Percentiles rank a stretch among this genome's conserved stretches.
phyloP scores from a whole-genome alignment of 2,113 vertebrate genomes.

The Lichenostomus cassidix region DNA sequence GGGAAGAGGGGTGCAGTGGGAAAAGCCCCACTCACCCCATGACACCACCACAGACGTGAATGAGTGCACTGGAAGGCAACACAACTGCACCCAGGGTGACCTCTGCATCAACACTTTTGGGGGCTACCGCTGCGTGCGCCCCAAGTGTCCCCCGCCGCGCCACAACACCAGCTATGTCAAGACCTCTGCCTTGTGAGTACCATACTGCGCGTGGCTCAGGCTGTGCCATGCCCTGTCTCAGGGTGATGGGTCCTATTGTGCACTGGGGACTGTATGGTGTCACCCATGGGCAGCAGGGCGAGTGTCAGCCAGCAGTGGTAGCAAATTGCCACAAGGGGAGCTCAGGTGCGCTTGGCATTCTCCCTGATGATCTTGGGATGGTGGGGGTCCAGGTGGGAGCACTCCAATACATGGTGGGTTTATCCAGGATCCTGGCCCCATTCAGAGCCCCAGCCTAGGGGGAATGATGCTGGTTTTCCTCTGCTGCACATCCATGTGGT shows the following conservation, averaged over 20 bases:
- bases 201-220: fast-evolving
- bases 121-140: slow-evolving; percentile 79
- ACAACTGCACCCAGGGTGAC: slow-evolving; percentile 82
- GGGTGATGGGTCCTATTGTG: background rate
- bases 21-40: fast-evolving
- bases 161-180: slow-evolving; percentile 83
- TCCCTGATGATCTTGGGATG: background rate
- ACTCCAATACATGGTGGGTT: background rate
- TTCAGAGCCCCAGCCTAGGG: background rate
- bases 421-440: background rate
- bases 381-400: background rate
- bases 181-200: slow-evolving; percentile 83
- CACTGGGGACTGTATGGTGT: fast-evolving
- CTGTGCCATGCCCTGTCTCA: fast-evolving
- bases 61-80: slow-evolving; percentile 79
- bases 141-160: slow-evolving; percentile 78
- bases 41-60: slow-evolving; percentile 76
- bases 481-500: background rate
- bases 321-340: background rate
- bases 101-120: slow-evolving; percentile 86
- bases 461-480: fast-evolving
- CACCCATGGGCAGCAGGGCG: background rate
- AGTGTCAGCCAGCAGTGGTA: background rate
- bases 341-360: fast-evolving
- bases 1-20: fast-evolving